Conservation (phyloP, 2,797 vertebrate species). For the Coccyzus lansbergi region DNA sequence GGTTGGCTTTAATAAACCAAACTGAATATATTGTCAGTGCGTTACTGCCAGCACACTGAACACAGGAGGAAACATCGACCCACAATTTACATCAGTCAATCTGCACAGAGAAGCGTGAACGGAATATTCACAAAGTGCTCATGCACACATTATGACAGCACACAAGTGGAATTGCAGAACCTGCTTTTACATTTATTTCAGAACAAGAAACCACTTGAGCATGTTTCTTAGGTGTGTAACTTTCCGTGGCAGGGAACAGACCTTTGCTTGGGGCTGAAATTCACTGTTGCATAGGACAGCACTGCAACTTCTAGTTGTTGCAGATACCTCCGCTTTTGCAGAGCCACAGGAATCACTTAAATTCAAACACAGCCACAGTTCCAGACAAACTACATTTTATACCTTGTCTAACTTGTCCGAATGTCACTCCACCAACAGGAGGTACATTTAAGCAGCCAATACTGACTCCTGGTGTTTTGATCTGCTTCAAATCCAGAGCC, state of each 20-base stretch:
- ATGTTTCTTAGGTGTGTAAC: fast-evolving
- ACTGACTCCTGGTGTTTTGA: neutral
- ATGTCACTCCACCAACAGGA: neutral
- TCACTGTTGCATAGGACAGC: neutral
- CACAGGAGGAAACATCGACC: neutral
- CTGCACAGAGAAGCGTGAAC: neutral
- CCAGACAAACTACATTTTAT: neutral
- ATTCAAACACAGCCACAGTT: neutral
- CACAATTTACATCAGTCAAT: neutral
- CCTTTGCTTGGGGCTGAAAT: neutral
- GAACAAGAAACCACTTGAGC: too few species aligned
- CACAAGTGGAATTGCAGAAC: fast-evolving
- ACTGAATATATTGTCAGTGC: neutral
- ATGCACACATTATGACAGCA: fast-evolving
- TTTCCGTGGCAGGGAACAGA: neutral
- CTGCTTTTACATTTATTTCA: neutral
- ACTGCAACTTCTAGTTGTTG: neutral
- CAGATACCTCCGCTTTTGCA: neutral
- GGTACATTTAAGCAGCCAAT: neutral
- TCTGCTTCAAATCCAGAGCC: neutral
- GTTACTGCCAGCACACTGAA: neutral
- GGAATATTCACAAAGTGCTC: neutral
- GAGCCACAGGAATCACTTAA: neutral
- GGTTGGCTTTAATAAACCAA: neutral
- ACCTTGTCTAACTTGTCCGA: neutral